phyloP scores from a whole-genome alignment of 2,113 vertebrate species.

The Catharus fuscescens region DNA sequence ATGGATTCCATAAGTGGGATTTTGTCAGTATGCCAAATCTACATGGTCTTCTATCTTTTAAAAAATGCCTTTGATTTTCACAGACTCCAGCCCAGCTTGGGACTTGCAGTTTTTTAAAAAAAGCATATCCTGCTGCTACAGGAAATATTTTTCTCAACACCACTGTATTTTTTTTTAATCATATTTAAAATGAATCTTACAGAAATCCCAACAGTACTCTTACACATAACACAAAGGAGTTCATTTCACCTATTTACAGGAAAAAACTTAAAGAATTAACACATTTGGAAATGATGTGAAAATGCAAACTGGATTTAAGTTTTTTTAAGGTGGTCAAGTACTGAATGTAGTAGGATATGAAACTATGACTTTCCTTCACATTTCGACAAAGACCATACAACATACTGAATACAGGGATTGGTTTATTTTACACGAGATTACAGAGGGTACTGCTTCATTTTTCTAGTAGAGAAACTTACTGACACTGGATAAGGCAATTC shows the following conservation, averaged over 20 bases:
- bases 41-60: constrained; percentile 66
- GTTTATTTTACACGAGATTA: not conserved
- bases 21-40: constrained; percentile 65
- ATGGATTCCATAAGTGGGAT: constrained; percentile 67
- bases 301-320: constrained; percentile 2
- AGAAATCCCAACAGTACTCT: constrained; percentile 13
- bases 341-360: not conserved
- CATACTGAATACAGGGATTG: not conserved
- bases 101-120: not conserved
- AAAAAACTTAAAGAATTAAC: constrained; percentile 38
- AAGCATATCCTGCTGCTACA: constrained; percentile 62
- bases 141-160: constrained; percentile 63
- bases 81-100: constrained; percentile 48
- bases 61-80: constrained; percentile 67
- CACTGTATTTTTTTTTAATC: constrained; percentile 31
- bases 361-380: not conserved
- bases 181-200: constrained; percentile 26
- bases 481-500: not conserved
- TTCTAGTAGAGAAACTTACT: not conserved
- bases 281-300: constrained; percentile 25
- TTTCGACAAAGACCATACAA: not conserved
- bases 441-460: not conserved
- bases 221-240: not conserved
- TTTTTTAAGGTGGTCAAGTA: not conserved
- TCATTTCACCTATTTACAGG: not conserved